Conservation (phyloP, 2,888 invertebrate genomes). For the Theristus sp. region DNA sequence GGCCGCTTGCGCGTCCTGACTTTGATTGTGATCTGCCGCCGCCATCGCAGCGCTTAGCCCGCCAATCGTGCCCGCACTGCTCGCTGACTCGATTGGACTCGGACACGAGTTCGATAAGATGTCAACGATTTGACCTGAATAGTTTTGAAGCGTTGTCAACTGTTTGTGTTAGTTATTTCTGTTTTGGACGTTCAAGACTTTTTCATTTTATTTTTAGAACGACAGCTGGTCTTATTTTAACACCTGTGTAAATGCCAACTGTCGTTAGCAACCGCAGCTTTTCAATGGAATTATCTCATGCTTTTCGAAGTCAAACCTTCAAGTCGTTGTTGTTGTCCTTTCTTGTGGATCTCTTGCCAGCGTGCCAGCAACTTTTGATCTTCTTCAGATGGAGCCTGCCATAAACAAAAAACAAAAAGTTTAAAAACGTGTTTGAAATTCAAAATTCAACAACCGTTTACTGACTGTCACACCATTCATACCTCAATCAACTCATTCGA, state of each 20-base stretch:
- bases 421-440: no score
- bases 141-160: no score
- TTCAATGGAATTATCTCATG: background rate
- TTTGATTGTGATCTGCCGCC: background rate
- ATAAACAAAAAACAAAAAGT: no score
- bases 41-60: background rate
- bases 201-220: no score
- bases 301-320: conserved; percentile 1
- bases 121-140: conserved; percentile 4
- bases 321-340: conserved; percentile 3
- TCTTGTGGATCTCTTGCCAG: conserved; percentile 29
- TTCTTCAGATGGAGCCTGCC: conserved; percentile 16
- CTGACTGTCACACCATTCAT: no score
- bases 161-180: no score
- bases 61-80: background rate
- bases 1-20: no score
- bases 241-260: background rate
- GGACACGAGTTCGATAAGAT: conserved; percentile 5
- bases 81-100: background rate
- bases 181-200: background rate
- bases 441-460: no score
- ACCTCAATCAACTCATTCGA: no score
- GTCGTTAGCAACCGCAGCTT: background rate
- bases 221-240: no score
- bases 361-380: conserved; percentile 28